phyloP scores from a whole-genome alignment of 1,140 invertebrate genomes.

The Diorhabda sublineata region DNA sequence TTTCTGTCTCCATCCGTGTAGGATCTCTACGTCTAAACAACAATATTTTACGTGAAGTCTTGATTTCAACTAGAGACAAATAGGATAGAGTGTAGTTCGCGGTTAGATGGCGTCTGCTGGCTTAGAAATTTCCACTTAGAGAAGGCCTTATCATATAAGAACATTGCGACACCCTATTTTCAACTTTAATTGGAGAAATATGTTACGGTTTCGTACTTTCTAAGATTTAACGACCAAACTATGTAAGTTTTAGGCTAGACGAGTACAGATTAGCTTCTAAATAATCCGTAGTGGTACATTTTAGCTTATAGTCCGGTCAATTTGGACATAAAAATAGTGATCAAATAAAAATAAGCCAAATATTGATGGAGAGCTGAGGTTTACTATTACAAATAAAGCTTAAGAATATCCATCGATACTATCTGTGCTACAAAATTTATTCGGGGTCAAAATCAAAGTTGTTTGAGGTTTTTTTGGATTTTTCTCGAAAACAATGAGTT shows the following conservation, averaged over 20 bases:
- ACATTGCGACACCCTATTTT: background rate
- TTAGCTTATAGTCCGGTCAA: no score
- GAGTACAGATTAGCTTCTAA: no score
- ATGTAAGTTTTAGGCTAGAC: background rate
- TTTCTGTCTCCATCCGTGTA: background rate
- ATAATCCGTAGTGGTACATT: no score
- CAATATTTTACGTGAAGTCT: background rate
- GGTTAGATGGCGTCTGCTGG: background rate
- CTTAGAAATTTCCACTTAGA: background rate
- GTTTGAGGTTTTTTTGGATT: no score
- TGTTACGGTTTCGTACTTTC: background rate
- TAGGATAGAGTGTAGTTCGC: background rate
- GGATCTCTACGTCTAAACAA: background rate
- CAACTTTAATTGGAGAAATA: background rate
- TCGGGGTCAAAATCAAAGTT: no score
- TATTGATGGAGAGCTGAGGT: no score
- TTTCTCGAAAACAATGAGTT: no score
- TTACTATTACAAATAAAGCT: no score
- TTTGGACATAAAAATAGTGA: no score
- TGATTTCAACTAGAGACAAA: background rate
- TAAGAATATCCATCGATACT: no score
- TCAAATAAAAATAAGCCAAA: no score
- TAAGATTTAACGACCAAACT: background rate
- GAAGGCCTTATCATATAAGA: background rate
- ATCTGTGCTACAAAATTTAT: no score